Evolutionary conservation across 2,888 invertebrate genomes (phyloP).

Genomic region (Augochlorella aurata): DNA sequence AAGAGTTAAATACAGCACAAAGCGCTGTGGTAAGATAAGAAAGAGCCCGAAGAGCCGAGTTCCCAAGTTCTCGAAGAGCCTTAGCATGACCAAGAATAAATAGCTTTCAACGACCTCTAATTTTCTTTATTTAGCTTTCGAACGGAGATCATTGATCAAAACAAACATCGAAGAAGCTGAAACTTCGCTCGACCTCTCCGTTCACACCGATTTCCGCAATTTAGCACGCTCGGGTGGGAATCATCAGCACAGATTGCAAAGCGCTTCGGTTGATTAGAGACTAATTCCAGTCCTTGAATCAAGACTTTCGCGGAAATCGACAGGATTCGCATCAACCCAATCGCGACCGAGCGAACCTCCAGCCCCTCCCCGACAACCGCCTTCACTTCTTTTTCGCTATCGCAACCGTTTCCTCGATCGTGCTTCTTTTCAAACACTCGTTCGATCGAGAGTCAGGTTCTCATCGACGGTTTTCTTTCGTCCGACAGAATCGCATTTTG

Average conservation of each 20-base stretch:
- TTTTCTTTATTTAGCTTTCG: too few relatives aligned
- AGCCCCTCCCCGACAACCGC: conserved; percentile 11
- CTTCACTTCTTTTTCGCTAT: conserved; percentile 26
- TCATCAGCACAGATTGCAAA: background rate
- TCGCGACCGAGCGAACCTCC: conserved; percentile 35
- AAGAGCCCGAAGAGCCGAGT: too few relatives aligned
- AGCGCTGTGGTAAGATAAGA: too few relatives aligned
- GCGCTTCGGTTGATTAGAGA: conserved; percentile 28
- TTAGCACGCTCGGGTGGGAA: background rate
- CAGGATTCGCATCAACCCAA: conserved; percentile 29
- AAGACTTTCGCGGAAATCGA: conserved; percentile 41
- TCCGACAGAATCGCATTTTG: background rate
- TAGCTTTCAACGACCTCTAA: too few relatives aligned
- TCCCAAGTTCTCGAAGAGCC: too few relatives aligned
- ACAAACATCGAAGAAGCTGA: background rate
- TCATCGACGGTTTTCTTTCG: background rate
- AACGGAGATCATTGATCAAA: too few relatives aligned
- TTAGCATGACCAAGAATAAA: too few relatives aligned
- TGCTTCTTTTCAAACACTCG: background rate
- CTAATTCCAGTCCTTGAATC: background rate
- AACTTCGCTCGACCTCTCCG: background rate
- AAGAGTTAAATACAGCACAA: too few relatives aligned
- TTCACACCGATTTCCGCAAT: conserved; percentile 7
- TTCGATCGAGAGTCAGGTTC: background rate
- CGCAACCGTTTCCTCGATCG: conserved; percentile 27